These are phyloP conservation scores for Girardinichthys multiradiatus DNA, from an alignment of 2,113 vertebrate genomes.

Conservation along the genomic window DNA sequence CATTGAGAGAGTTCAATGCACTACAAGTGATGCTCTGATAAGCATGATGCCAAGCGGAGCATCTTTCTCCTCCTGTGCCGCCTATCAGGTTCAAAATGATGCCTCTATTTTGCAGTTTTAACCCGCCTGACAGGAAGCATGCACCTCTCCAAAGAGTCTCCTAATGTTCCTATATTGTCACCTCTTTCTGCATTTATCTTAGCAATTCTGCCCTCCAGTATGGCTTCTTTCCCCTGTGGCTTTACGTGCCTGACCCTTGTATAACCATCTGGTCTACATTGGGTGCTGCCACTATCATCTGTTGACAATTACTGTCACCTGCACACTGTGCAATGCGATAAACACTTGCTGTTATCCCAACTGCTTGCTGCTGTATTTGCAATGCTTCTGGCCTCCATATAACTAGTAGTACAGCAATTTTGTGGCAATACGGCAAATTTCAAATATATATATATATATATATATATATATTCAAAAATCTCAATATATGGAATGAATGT, in stretches of 20 bases:
- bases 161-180: slow-evolving; percentile 36
- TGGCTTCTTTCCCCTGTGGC: slow-evolving; percentile 67
- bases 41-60: slow-evolving; percentile 24
- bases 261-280: slow-evolving; percentile 88
- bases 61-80: slow-evolving; percentile 23
- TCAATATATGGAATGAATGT: too few species aligned
- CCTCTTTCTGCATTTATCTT: slow-evolving; percentile 38
- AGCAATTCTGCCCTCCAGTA: slow-evolving; percentile 50
- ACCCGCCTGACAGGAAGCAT: neutral
- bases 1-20: slow-evolving; percentile 3
- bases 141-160: neutral
- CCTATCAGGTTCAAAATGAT: slow-evolving; percentile 44
- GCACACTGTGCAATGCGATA: slow-evolving; percentile 78
- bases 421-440: too few species aligned
- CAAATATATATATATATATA: too few species aligned
- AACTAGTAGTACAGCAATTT: too few species aligned
- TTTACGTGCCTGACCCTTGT: slow-evolving; percentile 84
- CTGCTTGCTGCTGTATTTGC: slow-evolving; percentile 43
- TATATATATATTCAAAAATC: too few species aligned
- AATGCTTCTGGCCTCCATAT: slow-evolving; percentile 49
- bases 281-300: slow-evolving; percentile 87
- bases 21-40: neutral
- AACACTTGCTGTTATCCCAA: slow-evolving; percentile 79
- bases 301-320: slow-evolving; percentile 94
- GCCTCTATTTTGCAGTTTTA: slow-evolving; percentile 38